A percentile compares a stretch with the other conserved stretches of the same genome.
These are phyloP conservation scores for Ariopsis seemanni DNA, from an alignment of 2,113 vertebrate genomes.

Conservation along the genomic window DNA sequence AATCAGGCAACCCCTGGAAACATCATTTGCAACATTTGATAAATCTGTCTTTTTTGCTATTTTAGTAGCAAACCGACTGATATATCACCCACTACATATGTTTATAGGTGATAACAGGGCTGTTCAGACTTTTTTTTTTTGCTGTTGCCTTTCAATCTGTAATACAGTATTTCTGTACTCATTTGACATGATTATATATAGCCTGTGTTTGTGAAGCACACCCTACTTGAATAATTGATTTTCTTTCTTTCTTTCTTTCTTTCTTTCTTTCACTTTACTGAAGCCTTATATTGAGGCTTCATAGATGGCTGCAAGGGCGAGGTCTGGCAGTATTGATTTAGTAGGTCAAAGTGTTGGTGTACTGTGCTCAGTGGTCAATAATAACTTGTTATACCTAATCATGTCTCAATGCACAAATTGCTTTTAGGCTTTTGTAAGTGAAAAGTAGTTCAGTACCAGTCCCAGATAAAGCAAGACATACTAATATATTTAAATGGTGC, in stretches of 20 bases:
- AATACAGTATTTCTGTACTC: neutral
- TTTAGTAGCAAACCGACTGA: neutral
- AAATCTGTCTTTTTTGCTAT: neutral
- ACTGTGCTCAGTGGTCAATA: conserved; percentile 37
- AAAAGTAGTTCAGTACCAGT: conserved; percentile 57
- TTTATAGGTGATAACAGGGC: neutral
- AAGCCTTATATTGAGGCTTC: conserved; percentile 45
- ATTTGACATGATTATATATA: neutral
- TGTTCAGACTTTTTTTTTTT: neutral
- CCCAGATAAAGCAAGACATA: conserved; percentile 43
- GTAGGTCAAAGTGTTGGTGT: conserved; percentile 60
- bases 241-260: neutral
- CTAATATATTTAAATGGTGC: conserved; percentile 40
- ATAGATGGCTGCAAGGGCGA: conserved; percentile 33
- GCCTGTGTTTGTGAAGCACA: conserved; percentile 9
- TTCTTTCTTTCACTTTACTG: neutral
- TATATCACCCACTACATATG: neutral
- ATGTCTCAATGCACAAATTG: conserved; percentile 39
- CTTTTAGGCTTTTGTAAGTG: conserved; percentile 39
- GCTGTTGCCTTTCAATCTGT: neutral
- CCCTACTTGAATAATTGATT: conserved; percentile 40
- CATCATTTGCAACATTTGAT: neutral
- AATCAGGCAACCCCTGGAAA: neutral
- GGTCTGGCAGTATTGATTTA: conserved; percentile 56
- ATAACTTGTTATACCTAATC: conserved; percentile 12